Evolutionary conservation across 2,888 invertebrate species (phyloP).

Genomic region (Lasioglossum marginatum): DNA sequence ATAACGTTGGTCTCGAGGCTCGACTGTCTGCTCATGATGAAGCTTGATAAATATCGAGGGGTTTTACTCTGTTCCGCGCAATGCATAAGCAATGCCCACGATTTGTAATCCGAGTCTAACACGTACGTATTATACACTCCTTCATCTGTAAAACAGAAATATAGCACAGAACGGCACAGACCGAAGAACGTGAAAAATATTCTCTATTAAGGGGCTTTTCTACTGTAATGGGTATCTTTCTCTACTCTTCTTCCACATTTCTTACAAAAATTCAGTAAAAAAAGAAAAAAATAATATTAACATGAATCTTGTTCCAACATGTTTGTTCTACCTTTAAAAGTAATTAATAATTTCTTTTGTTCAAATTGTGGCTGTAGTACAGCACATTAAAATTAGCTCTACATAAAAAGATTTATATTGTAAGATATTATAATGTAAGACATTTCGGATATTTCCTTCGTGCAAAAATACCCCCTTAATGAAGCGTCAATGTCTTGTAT

Average conservation of each 20-base stretch:
- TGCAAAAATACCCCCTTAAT: no score
- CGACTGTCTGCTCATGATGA: conserved; percentile 90
- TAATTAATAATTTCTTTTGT: no score
- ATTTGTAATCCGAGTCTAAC: conserved; percentile 92
- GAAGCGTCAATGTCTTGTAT: no score
- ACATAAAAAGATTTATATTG: no score
- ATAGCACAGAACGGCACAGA: conserved; percentile 7
- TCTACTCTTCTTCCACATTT: no score
- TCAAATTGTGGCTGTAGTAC: no score
- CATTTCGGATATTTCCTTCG: no score
- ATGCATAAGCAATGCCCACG: conserved; percentile 93
- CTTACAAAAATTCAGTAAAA: not conserved
- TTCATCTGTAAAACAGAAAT: conserved; percentile 87
- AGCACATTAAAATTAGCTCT: no score
- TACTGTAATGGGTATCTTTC: not conserved
- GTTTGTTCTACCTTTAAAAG: not conserved
- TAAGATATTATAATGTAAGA: no score
- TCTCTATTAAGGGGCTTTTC: not conserved
- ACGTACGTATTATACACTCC: conserved; percentile 95
- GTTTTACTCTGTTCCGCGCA: conserved; percentile 94
- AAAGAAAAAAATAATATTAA: not conserved
- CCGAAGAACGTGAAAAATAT: not conserved
- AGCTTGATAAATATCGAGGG: conserved; percentile 92
- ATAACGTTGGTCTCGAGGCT: conserved; percentile 89
- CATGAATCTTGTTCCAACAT: no score